phyloP scores from a whole-genome alignment of 2,113 vertebrate genomes.

The Ranitomeya variabilis region DNA sequence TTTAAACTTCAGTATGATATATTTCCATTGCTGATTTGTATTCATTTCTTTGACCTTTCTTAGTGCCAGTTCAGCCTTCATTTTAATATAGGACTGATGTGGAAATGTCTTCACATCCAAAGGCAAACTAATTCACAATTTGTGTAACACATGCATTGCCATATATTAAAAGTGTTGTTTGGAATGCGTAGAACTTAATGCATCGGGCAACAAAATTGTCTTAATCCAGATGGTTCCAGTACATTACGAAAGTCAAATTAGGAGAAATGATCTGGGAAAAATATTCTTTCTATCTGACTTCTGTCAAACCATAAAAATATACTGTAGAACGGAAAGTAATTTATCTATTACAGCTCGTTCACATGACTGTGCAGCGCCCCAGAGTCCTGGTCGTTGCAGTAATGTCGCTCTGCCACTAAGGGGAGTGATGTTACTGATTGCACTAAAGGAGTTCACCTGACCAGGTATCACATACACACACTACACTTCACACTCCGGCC shows the following conservation, averaged over 20 bases:
- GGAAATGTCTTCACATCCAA: constrained; percentile 37
- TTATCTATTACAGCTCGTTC: too few species aligned
- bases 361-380: too few species aligned
- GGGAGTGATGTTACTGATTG: too few species aligned
- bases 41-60: constrained; percentile 58
- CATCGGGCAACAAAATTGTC: constrained; percentile 1
- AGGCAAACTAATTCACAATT: constrained; percentile 49
- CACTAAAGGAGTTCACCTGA: too few species aligned
- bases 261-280: too few species aligned
- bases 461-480: too few species aligned
- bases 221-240: constrained; percentile 12
- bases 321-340: not conserved
- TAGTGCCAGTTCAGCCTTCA: constrained; percentile 54
- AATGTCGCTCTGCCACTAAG: too few species aligned
- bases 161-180: constrained; percentile 42
- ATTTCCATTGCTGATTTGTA: constrained; percentile 55
- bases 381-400: too few species aligned
- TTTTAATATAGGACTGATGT: constrained; percentile 30
- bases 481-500: too few species aligned
- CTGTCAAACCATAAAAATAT: not conserved
- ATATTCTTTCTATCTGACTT: not conserved
- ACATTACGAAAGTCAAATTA: not conserved
- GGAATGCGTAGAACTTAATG: not conserved
- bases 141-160: constrained; percentile 8
- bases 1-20: constrained; percentile 57